phyloP scores from a whole-genome alignment of 2,113 vertebrate genomes.

The Neoarius graeffei region DNA sequence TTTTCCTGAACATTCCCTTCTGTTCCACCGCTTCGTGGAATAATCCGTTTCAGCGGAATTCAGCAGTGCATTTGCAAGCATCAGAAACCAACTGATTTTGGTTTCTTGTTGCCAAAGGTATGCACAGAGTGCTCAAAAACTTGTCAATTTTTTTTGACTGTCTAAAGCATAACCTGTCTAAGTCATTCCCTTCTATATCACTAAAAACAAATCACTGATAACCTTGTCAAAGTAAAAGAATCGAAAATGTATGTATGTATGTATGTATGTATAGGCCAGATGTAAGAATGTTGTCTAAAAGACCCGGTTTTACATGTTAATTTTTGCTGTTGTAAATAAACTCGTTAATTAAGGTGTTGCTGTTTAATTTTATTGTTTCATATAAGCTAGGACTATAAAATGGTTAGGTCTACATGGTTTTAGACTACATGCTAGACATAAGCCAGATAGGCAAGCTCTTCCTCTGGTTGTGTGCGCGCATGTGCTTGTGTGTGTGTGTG shows the following conservation, averaged over 20 bases:
- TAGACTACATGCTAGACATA: not conserved
- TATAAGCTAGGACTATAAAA: not conserved
- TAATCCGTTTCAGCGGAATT: not conserved
- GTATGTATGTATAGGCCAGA: not conserved
- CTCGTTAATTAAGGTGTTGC: not conserved
- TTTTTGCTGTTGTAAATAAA: not conserved
- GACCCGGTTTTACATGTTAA: not conserved
- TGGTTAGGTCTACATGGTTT: not conserved
- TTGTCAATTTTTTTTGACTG: not conserved
- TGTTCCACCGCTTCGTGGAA: slow-evolving; percentile 9
- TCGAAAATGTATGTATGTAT: not conserved
- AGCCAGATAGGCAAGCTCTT: not conserved
- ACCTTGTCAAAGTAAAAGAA: not conserved
- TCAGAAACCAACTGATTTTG: not conserved
- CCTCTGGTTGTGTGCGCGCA: not conserved
- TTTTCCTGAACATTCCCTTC: not conserved
- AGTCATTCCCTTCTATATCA: not conserved
- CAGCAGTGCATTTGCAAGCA: slow-evolving; percentile 1
- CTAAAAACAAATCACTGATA: not conserved
- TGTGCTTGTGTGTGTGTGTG: slow-evolving; percentile 6
- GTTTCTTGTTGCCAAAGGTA: not conserved
- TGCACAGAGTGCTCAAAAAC: not conserved
- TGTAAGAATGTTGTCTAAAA: not conserved
- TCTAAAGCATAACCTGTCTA: not conserved
- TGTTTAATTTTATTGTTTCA: not conserved